These are phyloP conservation scores for Drosophila sulfurigaster DNA, from an alignment of 1,140 invertebrate species.

Conservation along the genomic window DNA sequence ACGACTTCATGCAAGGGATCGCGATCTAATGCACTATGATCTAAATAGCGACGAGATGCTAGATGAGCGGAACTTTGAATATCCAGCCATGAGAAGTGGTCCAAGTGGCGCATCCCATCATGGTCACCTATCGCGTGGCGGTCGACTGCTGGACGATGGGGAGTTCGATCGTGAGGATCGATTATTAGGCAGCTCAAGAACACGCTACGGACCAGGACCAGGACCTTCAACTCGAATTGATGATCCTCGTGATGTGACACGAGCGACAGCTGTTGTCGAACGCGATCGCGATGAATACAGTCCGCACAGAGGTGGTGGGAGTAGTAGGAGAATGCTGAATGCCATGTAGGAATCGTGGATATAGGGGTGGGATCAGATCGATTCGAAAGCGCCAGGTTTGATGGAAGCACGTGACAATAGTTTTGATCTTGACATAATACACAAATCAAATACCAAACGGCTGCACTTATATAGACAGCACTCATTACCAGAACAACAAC, in stretches of 20 bases:
- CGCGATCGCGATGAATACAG: conserved; percentile 85
- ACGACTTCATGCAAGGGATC: conserved; percentile 77
- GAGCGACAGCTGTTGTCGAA: conserved; percentile 71
- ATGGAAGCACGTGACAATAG: conserved; percentile 82
- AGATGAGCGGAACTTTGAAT: conserved; percentile 81
- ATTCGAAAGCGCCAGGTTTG: conserved; percentile 81
- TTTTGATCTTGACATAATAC: conserved; percentile 80
- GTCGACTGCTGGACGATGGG: conserved; percentile 73
- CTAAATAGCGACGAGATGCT: conserved; percentile 82
- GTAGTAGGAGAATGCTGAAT: conserved; percentile 85
- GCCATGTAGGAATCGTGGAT: conserved; percentile 85
- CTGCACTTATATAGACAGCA: conserved; percentile 35
- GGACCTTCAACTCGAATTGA: conserved; percentile 71
- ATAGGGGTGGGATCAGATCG: conserved; percentile 85
- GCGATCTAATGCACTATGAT: conserved; percentile 84
- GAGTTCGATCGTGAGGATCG: conserved; percentile 80
- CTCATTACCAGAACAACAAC: conserved; percentile 36
- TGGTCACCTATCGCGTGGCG: conserved; percentile 72
- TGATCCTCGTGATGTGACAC: conserved; percentile 63
- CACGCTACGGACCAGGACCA: conserved; percentile 70
- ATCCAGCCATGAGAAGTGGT: conserved; percentile 75
- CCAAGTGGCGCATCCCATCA: conserved; percentile 77
- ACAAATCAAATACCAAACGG: conserved; percentile 51
- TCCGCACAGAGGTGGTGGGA: conserved; percentile 85
- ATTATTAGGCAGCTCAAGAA: conserved; percentile 59